Evolutionary conservation across 2,113 vertebrate species (phyloP).

Genomic region (Zosterops pallidus): DNA sequence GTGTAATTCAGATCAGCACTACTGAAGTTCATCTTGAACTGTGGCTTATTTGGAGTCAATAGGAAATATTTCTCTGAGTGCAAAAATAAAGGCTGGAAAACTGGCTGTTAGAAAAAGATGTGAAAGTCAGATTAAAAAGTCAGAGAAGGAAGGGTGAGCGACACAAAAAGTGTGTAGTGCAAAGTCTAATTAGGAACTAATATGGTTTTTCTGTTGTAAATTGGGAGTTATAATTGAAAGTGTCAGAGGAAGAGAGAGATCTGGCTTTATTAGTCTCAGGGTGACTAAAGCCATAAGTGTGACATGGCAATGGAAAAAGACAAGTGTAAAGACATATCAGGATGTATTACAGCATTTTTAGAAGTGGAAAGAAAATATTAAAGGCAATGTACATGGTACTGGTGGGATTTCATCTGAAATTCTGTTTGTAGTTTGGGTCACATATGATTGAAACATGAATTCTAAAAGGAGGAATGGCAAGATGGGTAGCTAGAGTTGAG

Average conservation of each 20-base stretch:
- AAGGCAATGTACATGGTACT: neutral
- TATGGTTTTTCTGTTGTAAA: slow-evolving; percentile 35
- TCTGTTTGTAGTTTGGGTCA: slow-evolving; percentile 14
- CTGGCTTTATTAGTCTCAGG: slow-evolving; percentile 34
- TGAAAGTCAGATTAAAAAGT: neutral
- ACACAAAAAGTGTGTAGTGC: slow-evolving; percentile 8
- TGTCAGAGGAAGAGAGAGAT: slow-evolving; percentile 23
- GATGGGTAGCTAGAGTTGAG: neutral
- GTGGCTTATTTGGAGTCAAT: neutral
- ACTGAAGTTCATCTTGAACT: neutral
- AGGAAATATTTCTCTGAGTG: neutral
- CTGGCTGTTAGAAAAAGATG: neutral
- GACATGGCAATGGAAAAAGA: slow-evolving; percentile 16
- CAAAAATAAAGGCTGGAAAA: neutral
- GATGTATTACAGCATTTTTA: neutral
- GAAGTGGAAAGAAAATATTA: neutral
- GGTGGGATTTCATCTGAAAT: neutral
- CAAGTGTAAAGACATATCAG: neutral
- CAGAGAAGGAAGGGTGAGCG: neutral
- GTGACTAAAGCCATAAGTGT: slow-evolving; percentile 34
- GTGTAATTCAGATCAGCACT: neutral
- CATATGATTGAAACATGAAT: neutral
- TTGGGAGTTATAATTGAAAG: slow-evolving; percentile 49
- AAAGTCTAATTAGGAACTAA: slow-evolving; percentile 46
- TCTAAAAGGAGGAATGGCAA: neutral